These are phyloP conservation scores for Penelope pileata DNA, from an alignment of 2,113 vertebrate genomes.

Conservation along the genomic window DNA sequence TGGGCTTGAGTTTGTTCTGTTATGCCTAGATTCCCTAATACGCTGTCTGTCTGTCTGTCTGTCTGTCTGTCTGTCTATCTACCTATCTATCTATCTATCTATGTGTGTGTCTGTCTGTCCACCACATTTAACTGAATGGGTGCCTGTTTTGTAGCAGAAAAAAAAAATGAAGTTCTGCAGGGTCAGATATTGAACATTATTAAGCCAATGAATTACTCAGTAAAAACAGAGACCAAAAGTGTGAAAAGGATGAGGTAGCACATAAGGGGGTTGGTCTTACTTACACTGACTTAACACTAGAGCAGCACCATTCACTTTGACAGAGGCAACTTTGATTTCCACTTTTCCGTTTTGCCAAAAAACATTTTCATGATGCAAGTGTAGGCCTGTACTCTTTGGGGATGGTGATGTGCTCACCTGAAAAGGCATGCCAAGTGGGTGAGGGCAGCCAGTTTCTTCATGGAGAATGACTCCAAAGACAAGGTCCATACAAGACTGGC, in stretches of 20 bases:
- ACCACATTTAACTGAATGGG: neutral
- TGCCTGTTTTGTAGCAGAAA: neutral
- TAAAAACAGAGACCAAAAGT: neutral
- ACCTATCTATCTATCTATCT: neutral
- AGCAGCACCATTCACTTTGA: neutral
- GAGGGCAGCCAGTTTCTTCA: accelerated
- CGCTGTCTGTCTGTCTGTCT: too few species aligned
- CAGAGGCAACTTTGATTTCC: neutral
- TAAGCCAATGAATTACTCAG: neutral
- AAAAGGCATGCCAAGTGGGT: neutral
- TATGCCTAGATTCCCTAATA: neutral
- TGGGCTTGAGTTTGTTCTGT: neutral
- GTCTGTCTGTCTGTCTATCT: neutral
- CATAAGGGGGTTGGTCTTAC: neutral
- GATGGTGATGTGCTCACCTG: neutral
- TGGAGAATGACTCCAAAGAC: neutral
- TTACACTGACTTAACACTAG: neutral
- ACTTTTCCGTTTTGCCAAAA: neutral
- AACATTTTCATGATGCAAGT: neutral
- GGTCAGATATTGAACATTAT: neutral
- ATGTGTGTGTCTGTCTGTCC: neutral
- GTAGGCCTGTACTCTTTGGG: neutral
- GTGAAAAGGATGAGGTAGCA: neutral
- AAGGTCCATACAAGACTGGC: neutral
- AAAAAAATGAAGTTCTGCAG: neutral